Conservation (phyloP, 2,888 invertebrate genomes). For the Acleris literana region DNA sequence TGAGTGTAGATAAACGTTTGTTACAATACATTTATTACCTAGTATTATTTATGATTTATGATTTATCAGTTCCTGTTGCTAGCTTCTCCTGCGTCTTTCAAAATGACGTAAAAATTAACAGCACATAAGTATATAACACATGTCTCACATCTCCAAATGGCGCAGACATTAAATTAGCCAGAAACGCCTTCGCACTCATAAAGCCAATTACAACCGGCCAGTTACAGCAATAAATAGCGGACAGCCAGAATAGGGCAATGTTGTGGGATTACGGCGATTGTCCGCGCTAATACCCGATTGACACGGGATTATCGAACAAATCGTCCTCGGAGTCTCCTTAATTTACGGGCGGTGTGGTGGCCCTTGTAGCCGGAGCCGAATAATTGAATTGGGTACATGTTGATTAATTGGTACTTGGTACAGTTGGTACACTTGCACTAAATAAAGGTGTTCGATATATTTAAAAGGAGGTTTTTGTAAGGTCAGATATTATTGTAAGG, state of each 20-base stretch:
- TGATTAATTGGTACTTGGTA: conserved; percentile 25
- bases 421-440: conserved; percentile 6
- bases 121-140: not conserved
- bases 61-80: no score
- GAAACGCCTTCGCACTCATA: conserved; percentile 21
- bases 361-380: conserved; percentile 26
- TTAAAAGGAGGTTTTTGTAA: no score
- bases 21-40: no score
- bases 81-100: not conserved
- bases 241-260: conserved; percentile 51
- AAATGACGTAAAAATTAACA: not conserved
- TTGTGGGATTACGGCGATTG: conserved; percentile 70
- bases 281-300: conserved; percentile 71
- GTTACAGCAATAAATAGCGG: conserved; percentile 64
- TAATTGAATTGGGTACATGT: conserved; percentile 17
- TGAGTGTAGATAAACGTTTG: no score
- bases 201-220: conserved; percentile 39
- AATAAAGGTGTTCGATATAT: conserved; percentile 1
- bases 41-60: no score
- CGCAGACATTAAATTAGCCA: conserved; percentile 18
- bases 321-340: conserved; percentile 54
- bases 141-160: conserved; percentile 11
- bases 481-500: no score
- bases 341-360: conserved; percentile 58
- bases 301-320: conserved; percentile 69